A percentile compares a stretch with the other conserved stretches of the same genome.
phyloP scores from a whole-genome alignment of 2,113 vertebrate species.

The Illadopsis cleaveri region DNA sequence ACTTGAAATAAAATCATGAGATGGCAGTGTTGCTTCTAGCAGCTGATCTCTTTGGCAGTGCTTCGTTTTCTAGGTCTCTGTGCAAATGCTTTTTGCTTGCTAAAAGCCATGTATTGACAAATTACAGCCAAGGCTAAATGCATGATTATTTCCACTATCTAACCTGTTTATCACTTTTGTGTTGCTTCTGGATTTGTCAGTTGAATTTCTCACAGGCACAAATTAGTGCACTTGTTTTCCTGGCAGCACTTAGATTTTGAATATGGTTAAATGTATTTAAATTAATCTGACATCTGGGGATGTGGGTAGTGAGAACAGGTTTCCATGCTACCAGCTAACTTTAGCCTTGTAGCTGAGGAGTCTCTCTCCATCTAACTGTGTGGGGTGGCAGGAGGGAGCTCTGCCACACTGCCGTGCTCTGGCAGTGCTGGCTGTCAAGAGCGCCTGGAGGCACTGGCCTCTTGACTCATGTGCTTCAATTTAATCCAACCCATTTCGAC shows the following conservation, averaged over 20 bases:
- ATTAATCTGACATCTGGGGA: slow-evolving; percentile 56
- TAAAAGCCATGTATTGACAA: slow-evolving; percentile 19
- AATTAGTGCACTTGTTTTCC: background rate
- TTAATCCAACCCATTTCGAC: background rate
- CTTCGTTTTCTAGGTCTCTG: slow-evolving; percentile 32
- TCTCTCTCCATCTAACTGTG: background rate
- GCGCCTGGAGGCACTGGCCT: background rate
- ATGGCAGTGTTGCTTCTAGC: slow-evolving; percentile 67
- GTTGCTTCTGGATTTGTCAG: slow-evolving; percentile 17
- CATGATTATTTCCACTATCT: slow-evolving; percentile 46
- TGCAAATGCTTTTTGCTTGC: slow-evolving; percentile 11
- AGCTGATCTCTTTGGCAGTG: slow-evolving; percentile 43
- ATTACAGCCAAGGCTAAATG: slow-evolving; percentile 1
- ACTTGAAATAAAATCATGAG: slow-evolving; percentile 59
- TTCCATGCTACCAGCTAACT: slow-evolving; percentile 59
- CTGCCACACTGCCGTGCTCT: background rate
- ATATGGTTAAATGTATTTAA: background rate
- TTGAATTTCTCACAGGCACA: background rate
- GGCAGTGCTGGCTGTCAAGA: background rate
- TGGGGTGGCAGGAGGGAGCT: background rate
- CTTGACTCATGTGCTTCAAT: background rate
- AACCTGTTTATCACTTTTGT: slow-evolving; percentile 22
- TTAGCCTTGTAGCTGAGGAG: slow-evolving; percentile 27
- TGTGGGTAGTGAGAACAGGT: slow-evolving; percentile 59
- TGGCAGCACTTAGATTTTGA: background rate